Percentiles rank a stretch among this genome's conserved stretches.
Conservation (phyloP, 2,888 invertebrate genomes). For the Adelognathus sp. region DNA sequence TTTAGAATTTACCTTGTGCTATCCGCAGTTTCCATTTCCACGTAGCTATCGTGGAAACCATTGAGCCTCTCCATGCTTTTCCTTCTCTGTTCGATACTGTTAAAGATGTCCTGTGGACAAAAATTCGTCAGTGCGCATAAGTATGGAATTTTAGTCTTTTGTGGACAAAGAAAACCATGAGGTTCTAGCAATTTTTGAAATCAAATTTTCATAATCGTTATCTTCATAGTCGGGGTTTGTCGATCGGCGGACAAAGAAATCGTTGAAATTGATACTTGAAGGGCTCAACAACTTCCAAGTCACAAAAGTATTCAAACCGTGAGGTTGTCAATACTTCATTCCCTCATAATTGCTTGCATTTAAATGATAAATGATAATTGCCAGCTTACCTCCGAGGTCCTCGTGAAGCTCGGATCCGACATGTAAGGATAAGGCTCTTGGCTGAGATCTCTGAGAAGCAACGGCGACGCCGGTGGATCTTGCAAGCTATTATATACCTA, state of each 20-base stretch:
- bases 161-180: too few species aligned
- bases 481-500: slow-evolving; percentile 79
- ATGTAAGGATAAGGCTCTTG: slow-evolving; percentile 73
- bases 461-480: slow-evolving; percentile 77
- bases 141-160: too few species aligned
- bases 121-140: neutral
- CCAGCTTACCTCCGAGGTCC: slow-evolving; percentile 76
- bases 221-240: too few species aligned
- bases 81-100: slow-evolving; percentile 77
- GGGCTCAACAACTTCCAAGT: too few species aligned
- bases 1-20: slow-evolving; percentile 65
- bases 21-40: slow-evolving; percentile 69
- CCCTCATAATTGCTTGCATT: too few species aligned
- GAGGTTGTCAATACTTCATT: too few species aligned
- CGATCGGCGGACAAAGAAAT: too few species aligned
- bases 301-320: too few species aligned
- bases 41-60: slow-evolving; percentile 72
- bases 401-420: slow-evolving; percentile 77
- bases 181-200: too few species aligned
- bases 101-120: slow-evolving; percentile 74
- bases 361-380: neutral
- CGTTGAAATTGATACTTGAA: too few species aligned
- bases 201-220: too few species aligned
- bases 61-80: slow-evolving; percentile 78
- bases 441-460: slow-evolving; percentile 73